Percentiles rank a stretch among this genome's conserved stretches.
Conservation (phyloP, 2,797 vertebrate species). For the Eupleurogrammus muticus region DNA sequence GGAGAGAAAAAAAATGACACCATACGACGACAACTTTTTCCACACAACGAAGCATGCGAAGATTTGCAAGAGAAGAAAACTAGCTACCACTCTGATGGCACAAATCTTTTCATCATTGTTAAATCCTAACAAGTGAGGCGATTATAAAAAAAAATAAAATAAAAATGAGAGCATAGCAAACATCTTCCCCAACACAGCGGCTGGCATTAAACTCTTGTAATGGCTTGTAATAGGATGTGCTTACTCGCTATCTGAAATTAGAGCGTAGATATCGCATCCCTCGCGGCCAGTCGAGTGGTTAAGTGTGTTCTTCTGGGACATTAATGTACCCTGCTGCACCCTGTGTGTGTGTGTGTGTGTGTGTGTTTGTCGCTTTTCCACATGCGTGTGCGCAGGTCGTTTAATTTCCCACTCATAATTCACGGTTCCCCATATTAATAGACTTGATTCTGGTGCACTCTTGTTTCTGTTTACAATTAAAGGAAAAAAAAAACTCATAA, state of each 20-base stretch:
- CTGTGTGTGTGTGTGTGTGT: conserved; percentile 47
- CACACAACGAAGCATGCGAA: conserved; percentile 14
- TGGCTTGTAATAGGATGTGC: conserved; percentile 78
- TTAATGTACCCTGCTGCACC: conserved; percentile 45
- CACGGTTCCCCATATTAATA: conserved; percentile 63
- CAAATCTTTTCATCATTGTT: conserved; percentile 59
- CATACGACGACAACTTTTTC: conserved; percentile 28
- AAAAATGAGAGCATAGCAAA: conserved; percentile 66
- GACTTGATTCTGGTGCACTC: conserved; percentile 44
- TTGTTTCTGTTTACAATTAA: conserved; percentile 64
- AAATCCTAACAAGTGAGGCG: conserved; percentile 51
- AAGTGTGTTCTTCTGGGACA: conserved; percentile 63
- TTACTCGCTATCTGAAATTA: conserved; percentile 76
- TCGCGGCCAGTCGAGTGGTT: conserved; percentile 74
- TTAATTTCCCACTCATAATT: conserved; percentile 73
- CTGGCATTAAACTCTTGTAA: conserved; percentile 72
- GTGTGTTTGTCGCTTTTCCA: conserved; percentile 31
- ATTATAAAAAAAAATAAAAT: conserved; percentile 38
- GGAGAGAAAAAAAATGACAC: conserved; percentile 19
- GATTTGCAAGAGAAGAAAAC: conserved; percentile 46
- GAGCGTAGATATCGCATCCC: conserved; percentile 74
- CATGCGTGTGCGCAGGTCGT: conserved; percentile 39
- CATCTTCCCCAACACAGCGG: conserved; percentile 40
- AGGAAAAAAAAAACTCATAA: conserved; percentile 52
- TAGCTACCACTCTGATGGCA: conserved; percentile 40